phyloP scores from a whole-genome alignment of 2,888 invertebrate genomes.

The Linnaemya vulpina region DNA sequence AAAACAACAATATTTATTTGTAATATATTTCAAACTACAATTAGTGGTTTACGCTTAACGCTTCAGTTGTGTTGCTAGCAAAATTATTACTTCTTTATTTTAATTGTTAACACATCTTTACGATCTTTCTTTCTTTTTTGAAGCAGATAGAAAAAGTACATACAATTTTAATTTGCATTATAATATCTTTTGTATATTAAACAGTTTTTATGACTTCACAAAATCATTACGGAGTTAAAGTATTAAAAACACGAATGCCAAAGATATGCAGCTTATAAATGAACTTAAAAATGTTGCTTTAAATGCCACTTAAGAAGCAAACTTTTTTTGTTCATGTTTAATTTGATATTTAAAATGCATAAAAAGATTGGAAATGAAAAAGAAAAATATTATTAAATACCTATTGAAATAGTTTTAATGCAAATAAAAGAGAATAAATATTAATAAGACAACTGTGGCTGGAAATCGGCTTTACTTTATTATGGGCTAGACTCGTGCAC shows the following conservation, averaged over 20 bases:
- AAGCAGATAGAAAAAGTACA: background rate
- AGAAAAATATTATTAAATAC: background rate
- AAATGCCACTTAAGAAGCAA: conserved; percentile 4
- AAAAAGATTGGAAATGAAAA: background rate
- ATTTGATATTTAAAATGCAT: conserved; percentile 41
- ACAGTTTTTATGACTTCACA: conserved; percentile 2
- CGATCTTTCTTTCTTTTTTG: background rate
- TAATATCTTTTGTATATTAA: conserved; percentile 6
- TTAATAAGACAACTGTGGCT: too few species aligned
- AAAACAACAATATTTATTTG: background rate
- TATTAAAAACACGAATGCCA: conserved; percentile 7
- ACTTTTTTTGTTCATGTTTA: conserved; percentile 6
- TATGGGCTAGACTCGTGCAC: too few species aligned
- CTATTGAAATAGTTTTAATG: background rate
- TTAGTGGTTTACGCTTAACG: background rate
- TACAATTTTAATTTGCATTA: background rate
- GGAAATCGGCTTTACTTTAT: too few species aligned
- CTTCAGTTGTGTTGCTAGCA: background rate
- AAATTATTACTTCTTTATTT: background rate
- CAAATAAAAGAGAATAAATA: background rate
- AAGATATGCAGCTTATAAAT: conserved; percentile 16
- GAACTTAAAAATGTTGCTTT: conserved; percentile 6
- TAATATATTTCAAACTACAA: background rate
- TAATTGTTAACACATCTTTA: conserved; percentile 17
- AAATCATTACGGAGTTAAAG: conserved; percentile 4